Base-by-base conservation (phyloP, 2,113 vertebrate genomes). In the Puma concolor region DNA sequence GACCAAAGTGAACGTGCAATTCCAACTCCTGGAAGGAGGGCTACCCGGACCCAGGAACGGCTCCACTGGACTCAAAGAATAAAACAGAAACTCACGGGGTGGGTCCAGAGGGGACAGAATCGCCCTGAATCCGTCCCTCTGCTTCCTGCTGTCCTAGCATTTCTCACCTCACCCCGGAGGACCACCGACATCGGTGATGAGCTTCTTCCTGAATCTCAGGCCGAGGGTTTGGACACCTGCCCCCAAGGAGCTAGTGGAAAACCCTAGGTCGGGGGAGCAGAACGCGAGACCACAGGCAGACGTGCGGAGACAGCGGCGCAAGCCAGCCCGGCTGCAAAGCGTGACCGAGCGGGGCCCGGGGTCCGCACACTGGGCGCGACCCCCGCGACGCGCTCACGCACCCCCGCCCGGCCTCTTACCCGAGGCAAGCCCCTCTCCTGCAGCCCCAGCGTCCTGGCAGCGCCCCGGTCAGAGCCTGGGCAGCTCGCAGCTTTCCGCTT, bases 391-490 rank as follows among this genome's bases (percentile, higher is more conserved):
- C 66, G 29, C 33, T 23, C n/a, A 4, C 5, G 2, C n/a, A 5
- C 69, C 94, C 7, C 95, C 81, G 4, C 63, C n/a, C 23, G 1
- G 48, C 91, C 82, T 86, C 98, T 98, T 97, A 98, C 97, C 98
- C 48, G 3, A 12, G 21, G 81, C 12, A 84, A 84, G 91, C 71
- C 96, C 85, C 92, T 94, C 57, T 97, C 74, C 90, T 63, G 91
- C 15, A 5, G 95, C 94, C 97, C 97, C 82, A 29, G 91, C 21
- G 95, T 93, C 96, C 97, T 52, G 33, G 94, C 88, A 60, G 89
- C 88, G 82, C 88, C 95, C 90, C 79, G 63, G 94, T 98, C 97
- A 98, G 48, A 83, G 92, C 86, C 74, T 50, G 50, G 33, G 95
- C 88, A 7, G 96, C 41, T 54, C 0, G 25, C 71, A 38, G 96